Conservation (phyloP, 2,888 invertebrate species). For the Miltochrista miniata region DNA sequence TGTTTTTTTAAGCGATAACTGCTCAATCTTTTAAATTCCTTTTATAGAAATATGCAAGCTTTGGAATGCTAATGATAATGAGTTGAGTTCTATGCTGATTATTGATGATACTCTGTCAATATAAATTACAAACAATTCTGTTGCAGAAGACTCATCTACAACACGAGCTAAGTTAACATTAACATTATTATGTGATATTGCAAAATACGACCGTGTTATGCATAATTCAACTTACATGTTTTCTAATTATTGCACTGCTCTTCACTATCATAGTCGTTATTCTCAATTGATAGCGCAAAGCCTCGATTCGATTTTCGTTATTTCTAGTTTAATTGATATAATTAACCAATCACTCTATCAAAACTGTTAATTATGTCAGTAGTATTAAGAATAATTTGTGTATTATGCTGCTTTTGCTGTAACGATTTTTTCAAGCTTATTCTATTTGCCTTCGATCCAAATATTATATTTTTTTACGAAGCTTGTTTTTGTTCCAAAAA, state of each 20-base stretch:
- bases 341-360: not conserved
- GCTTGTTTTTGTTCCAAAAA: too few relatives aligned
- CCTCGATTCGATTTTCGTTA: too few relatives aligned
- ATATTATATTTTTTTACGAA: too few relatives aligned
- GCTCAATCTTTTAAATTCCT: too few relatives aligned
- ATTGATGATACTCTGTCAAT: not conserved
- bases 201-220: slow-evolving; percentile 35
- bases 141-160: slow-evolving; percentile 32
- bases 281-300: slow-evolving; percentile 16
- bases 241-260: slow-evolving; percentile 28
- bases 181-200: slow-evolving; percentile 32
- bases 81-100: slow-evolving; percentile 4
- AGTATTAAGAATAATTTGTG: too few relatives aligned
- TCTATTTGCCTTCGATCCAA: too few relatives aligned
- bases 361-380: too few relatives aligned
- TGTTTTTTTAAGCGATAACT: too few relatives aligned
- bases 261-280: slow-evolving; percentile 15
- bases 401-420: not conserved
- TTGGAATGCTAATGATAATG: slow-evolving; percentile 10
- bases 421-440: slow-evolving; percentile 5
- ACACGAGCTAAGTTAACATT: slow-evolving; percentile 13
- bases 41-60: too few relatives aligned
- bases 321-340: too few relatives aligned
- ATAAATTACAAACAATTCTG: slow-evolving; percentile 24
- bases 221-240: slow-evolving; percentile 39